A percentile compares a stretch with the other conserved stretches of the same genome.
Conservation (phyloP, 2,888 invertebrate species). For the Leptinotarsa rubiginosa region DNA sequence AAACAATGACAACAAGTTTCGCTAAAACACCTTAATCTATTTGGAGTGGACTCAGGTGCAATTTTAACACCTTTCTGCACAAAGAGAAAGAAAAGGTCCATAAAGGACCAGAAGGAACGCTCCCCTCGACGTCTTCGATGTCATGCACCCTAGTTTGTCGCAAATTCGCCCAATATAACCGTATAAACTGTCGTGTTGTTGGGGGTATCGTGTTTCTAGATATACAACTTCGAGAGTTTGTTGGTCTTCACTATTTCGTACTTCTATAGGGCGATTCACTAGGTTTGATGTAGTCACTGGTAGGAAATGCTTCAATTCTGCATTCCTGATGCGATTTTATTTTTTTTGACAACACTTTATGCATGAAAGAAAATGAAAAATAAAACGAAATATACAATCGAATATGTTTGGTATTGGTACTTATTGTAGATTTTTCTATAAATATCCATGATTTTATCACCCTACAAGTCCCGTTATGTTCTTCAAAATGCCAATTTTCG, state of each 20-base stretch:
- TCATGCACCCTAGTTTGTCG: conserved; percentile 50
- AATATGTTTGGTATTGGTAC: too few species aligned
- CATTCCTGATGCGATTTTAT: too few species aligned
- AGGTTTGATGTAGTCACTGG: neutral
- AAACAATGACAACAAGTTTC: conserved; percentile 48
- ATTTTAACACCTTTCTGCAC: conserved; percentile 62
- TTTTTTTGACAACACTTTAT: too few species aligned
- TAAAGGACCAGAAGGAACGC: conserved; percentile 43
- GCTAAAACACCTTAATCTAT: conserved; percentile 63
- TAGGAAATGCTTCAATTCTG: neutral
- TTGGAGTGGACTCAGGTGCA: conserved; percentile 65
- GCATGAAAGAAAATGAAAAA: too few species aligned
- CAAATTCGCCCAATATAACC: conserved; percentile 57
- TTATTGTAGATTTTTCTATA: too few species aligned
- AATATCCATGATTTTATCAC: too few species aligned
- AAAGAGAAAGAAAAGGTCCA: conserved; percentile 42
- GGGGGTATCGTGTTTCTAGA: conserved; percentile 53
- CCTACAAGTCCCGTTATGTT: too few species aligned
- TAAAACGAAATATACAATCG: too few species aligned
- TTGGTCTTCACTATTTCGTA: neutral
- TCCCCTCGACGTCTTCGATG: conserved; percentile 41
- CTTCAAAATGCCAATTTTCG: too few species aligned
- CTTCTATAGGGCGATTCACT: neutral
- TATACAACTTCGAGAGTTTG: conserved; percentile 32
- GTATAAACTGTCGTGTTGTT: conserved; percentile 56